These are phyloP conservation scores for Drosophila bunnanda DNA, from an alignment of 2,888 invertebrate species.

Conservation along the genomic window DNA sequence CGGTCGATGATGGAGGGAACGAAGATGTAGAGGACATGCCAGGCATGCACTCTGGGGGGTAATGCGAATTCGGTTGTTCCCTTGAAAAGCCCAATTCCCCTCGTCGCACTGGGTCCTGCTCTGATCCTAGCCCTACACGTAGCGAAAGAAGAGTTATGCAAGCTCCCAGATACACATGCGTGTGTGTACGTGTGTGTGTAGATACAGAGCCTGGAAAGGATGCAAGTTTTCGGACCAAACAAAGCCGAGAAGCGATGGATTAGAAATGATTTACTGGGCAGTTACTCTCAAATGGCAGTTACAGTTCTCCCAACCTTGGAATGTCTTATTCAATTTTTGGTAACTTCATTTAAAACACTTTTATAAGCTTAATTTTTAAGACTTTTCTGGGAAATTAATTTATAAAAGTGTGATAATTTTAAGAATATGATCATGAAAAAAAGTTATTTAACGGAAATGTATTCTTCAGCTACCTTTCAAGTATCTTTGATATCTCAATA, in stretches of 20 bases:
- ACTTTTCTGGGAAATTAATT: background rate
- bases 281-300: conserved; percentile 5
- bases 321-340: background rate
- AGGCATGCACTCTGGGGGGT: conserved; percentile 67
- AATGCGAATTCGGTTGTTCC: conserved; percentile 56
- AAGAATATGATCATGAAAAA: background rate
- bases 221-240: conserved; percentile 27
- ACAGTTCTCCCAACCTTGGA: background rate
- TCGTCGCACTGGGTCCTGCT: conserved; percentile 1
- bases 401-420: background rate
- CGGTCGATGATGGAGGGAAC: conserved; percentile 3
- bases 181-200: conserved; percentile 13
- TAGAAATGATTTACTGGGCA: conserved; percentile 65
- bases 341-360: background rate
- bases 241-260: conserved; percentile 59
- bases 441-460: background rate
- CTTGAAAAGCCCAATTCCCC: background rate
- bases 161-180: conserved; percentile 45
- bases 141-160: conserved; percentile 67
- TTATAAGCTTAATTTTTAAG: background rate
- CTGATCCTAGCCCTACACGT: conserved; percentile 40
- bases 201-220: conserved; percentile 28
- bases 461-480: background rate
- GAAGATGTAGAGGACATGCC: conserved; percentile 50
- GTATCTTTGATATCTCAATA: background rate